Base-by-base conservation (phyloP, 64 coral and sea anemone species). In the Astreopora myriophthalma region DNA sequence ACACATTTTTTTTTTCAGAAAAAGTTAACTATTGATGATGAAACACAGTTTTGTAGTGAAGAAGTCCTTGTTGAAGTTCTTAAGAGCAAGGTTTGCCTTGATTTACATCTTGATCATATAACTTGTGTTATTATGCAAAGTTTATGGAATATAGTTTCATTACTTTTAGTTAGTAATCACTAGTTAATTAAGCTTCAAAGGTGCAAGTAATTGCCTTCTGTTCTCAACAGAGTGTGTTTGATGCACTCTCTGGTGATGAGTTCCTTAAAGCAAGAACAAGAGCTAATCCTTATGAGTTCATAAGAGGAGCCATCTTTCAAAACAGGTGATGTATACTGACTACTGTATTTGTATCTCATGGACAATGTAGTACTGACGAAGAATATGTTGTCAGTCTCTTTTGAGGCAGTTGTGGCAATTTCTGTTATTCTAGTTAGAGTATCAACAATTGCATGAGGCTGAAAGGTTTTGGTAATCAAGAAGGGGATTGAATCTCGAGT, bases 221-320 rank as follows among this genome's bases (percentile, higher is more conserved):
- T 32, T 23, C 34, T 42, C 35, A 62, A 22, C 74, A 98, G 97
- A 99, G 63, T 94, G 91, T 99, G 17, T 99, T 99, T 85, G 97
- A 99, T 91, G 94, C 90, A 14, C 81, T 99, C 23, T 80, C 68
- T 83, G 83, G 69, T 44, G 91, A 93, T 48, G 97, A 99, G 71
- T 99, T 99, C 60, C 91, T 99, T 7, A 95, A 94, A 84, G 97
- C 97, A 38, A 93, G 97, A 81, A 99, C 97, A 31, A 89, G 97
- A 85, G 97, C 97, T 12, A 99, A 99, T 66, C 97, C 97, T 30
- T 95, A 99, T 85, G 97, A 99, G 67, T 85, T 95, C 20, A 95
- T 99, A 6, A 93, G 90, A 84, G 94, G 97, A 69, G 97, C 94
- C 24, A 96, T 99, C 79, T 99, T 99, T 87, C 97, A 95, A 74